A percentile compares a stretch with the other conserved stretches of the same genome.
These are phyloP conservation scores for Littorina saxatilis DNA, from an alignment of 1,140 invertebrate genomes.

Conservation along the genomic window DNA sequence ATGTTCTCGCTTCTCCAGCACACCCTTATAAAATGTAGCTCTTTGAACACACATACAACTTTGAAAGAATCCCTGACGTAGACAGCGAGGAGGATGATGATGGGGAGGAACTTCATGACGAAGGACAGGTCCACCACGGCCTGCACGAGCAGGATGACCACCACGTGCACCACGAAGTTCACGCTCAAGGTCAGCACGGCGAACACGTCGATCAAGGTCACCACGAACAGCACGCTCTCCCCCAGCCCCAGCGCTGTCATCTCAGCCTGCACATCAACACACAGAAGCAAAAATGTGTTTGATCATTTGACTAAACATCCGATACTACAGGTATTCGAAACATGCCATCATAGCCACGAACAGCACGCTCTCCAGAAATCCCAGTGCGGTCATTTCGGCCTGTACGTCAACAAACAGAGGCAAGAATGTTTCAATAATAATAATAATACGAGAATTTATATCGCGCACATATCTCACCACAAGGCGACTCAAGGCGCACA, in stretches of 20 bases:
- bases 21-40: too few species aligned
- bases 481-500: too few species aligned
- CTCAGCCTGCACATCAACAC: background rate
- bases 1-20: too few species aligned
- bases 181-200: slow-evolving; percentile 27
- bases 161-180: slow-evolving; percentile 41
- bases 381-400: background rate
- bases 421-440: background rate
- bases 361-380: slow-evolving; percentile 14
- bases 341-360: too few species aligned
- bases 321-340: too few species aligned
- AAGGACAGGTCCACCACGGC: slow-evolving; percentile 27
- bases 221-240: slow-evolving; percentile 33
- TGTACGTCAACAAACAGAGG: background rate
- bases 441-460: too few species aligned
- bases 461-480: too few species aligned
- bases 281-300: background rate
- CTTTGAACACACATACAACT: slow-evolving; percentile 9
- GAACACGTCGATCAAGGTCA: slow-evolving; percentile 33
- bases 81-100: slow-evolving; percentile 33
- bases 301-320: background rate
- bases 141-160: slow-evolving; percentile 30
- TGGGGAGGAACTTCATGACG: slow-evolving; percentile 32
- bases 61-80: slow-evolving; percentile 41
- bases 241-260: background rate